Evolutionary conservation across 2,797 vertebrate species (phyloP).

Genomic region (Rhynchotus rufescens): DNA sequence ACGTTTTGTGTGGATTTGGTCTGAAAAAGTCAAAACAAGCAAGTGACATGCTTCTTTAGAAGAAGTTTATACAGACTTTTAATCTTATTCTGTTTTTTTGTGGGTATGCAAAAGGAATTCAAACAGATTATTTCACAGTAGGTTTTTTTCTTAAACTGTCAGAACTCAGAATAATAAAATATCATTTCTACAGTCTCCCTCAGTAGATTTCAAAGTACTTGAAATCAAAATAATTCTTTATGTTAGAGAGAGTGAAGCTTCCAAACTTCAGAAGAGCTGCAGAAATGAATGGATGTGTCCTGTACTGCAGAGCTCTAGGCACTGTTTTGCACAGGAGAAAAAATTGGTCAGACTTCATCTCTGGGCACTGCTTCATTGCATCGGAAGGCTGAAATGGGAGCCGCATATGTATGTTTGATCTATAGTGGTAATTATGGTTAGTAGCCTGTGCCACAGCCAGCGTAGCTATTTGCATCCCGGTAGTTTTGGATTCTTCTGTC

Average conservation of each 20-base stretch:
- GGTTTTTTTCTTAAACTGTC: not conserved
- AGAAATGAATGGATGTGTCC: not conserved
- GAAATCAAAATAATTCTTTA: not conserved
- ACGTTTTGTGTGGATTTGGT: not conserved
- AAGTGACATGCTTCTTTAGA: not conserved
- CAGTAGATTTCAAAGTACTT: not conserved
- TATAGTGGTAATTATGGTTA: not conserved
- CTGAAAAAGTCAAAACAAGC: not conserved
- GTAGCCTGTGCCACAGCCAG: not conserved
- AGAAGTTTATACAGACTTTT: not conserved
- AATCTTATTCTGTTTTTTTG: not conserved
- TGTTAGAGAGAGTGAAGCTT: not conserved
- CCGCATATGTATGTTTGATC: not conserved
- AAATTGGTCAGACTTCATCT: not conserved
- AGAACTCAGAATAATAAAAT: not conserved
- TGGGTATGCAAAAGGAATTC: not conserved
- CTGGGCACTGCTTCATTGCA: not conserved
- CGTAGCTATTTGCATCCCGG: not conserved
- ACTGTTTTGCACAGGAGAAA: not conserved
- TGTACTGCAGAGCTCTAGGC: not conserved
- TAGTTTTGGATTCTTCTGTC: not conserved
- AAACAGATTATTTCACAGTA: not conserved
- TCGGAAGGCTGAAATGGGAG: not conserved
- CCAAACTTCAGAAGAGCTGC: not conserved
- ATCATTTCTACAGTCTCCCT: not conserved